phyloP scores from a whole-genome alignment of 1,140 invertebrate species.

The Parasteatoda tepidariorum region DNA sequence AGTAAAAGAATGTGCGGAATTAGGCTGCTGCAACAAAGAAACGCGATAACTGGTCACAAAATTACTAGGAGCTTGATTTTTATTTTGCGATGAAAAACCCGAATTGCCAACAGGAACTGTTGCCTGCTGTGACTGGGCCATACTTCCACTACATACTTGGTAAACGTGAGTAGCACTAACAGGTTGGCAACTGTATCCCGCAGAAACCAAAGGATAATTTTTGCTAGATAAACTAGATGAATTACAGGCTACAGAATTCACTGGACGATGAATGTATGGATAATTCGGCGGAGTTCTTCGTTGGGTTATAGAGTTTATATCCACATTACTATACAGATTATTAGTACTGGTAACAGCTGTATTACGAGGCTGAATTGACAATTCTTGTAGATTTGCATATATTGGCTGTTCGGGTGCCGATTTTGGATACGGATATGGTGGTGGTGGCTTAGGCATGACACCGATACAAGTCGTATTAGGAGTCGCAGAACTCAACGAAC shows the following conservation, averaged over 20 bases:
- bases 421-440: constrained; percentile 46
- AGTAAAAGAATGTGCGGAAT: constrained; percentile 28
- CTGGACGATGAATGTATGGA: neutral
- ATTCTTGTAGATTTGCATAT: constrained; percentile 59
- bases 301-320: neutral
- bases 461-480: constrained; percentile 72
- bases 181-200: constrained; percentile 51
- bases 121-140: constrained; percentile 33
- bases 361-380: constrained; percentile 12
- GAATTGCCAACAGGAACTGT: neutral
- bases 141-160: constrained; percentile 35
- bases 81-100: constrained; percentile 12
- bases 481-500: constrained; percentile 72
- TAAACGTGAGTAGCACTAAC: constrained; percentile 32
- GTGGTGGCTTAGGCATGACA: constrained; percentile 60
- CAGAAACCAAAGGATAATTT: constrained; percentile 37
- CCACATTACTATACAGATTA: neutral
- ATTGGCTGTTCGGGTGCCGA: constrained; percentile 40
- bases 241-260: neutral
- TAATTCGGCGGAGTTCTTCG: constrained; percentile 1
- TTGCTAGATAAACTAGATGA: neutral
- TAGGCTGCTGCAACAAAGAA: constrained; percentile 11
- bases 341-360: neutral
- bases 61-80: neutral
- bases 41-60: constrained; percentile 2